Conservation (phyloP, 2,888 invertebrate species). For the Cylindroiulus punctatus region DNA sequence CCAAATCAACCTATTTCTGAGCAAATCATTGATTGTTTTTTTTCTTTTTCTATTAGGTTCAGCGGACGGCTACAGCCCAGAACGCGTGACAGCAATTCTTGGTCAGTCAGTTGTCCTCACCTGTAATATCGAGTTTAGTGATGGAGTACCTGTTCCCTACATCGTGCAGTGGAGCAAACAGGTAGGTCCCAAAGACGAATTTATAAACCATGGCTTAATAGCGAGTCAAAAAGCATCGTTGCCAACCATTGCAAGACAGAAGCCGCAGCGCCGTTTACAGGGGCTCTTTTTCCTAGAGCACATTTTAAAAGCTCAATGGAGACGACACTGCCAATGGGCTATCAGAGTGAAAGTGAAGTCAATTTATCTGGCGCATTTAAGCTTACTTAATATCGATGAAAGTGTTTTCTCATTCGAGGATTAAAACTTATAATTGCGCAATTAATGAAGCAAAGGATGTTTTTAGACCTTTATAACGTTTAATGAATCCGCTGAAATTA, state of each 20-base stretch:
- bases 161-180: constrained; percentile 99
- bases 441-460: neutral
- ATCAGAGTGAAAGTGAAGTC: neutral
- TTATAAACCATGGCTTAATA: neutral
- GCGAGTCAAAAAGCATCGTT: neutral
- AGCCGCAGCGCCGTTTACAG: too few species aligned
- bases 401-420: constrained; percentile 39
- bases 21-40: too few species aligned
- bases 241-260: neutral
- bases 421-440: constrained; percentile 33
- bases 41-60: constrained; percentile 22
- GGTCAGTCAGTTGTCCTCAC: constrained; percentile 97
- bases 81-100: constrained; percentile 95
- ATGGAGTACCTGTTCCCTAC: constrained; percentile 94
- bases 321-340: too few species aligned
- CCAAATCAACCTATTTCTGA: too few species aligned
- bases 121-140: constrained; percentile 97
- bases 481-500: constrained; percentile 12
- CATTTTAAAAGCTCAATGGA: too few species aligned
- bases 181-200: constrained; percentile 73
- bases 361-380: constrained; percentile 17
- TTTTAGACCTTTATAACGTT: neutral
- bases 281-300: too few species aligned
- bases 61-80: constrained; percentile 67
- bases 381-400: constrained; percentile 5